A percentile compares a stretch with the other conserved stretches of the same genome.
phyloP scores from a whole-genome alignment of 2,797 vertebrate genomes.

The Propithecus perrieri region DNA sequence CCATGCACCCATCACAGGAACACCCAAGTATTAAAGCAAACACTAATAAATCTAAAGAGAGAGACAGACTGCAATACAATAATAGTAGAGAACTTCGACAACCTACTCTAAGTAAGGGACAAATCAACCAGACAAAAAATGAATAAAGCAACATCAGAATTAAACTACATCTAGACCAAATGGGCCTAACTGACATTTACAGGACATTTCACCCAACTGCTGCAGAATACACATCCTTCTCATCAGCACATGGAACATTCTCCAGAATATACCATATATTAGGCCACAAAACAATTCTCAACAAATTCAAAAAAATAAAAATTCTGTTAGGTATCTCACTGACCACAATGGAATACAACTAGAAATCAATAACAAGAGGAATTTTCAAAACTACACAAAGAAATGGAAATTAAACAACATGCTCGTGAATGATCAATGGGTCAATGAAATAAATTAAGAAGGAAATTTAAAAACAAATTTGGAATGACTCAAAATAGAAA shows the following conservation, averaged over 20 bases:
- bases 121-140: neutral
- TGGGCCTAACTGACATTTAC: neutral
- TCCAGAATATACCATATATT: neutral
- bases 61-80: neutral
- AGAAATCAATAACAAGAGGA: neutral
- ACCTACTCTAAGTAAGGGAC: neutral
- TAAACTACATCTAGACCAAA: neutral
- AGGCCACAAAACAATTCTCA: neutral
- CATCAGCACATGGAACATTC: neutral
- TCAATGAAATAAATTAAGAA: neutral
- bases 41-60: neutral
- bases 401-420: neutral
- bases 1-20: neutral
- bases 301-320: neutral
- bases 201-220: neutral
- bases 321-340: neutral
- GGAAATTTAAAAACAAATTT: neutral
- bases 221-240: neutral
- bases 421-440: neutral
- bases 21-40: neutral
- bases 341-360: neutral
- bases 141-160: neutral
- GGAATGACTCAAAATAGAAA: neutral
- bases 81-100: neutral
- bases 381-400: neutral